Base-by-base conservation (phyloP, 2,888 invertebrate species). In the Aphidius colemani region DNA sequence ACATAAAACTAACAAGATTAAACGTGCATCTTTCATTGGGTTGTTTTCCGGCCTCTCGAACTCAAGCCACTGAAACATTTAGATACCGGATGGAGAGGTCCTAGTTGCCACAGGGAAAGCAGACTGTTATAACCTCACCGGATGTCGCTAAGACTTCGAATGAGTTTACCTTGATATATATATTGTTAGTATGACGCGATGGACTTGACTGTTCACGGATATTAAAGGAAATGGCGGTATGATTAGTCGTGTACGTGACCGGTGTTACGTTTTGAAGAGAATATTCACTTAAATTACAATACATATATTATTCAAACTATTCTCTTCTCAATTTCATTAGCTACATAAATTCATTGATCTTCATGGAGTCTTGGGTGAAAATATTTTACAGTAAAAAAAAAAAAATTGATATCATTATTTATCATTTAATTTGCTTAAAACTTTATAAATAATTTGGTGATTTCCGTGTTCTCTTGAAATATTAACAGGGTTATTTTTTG, bases 151-250 rank as follows among this genome's bases (percentile, higher is more conserved):
- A 79, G 79, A 78, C 75, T 78, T 74, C 72, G 65, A 73, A 70
- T 72, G 72, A 74, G 72, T 75, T 57, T 30, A 39, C 7, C 30
- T 45, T 39, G 9, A 70, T 65, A 51, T 66, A 51, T 66, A 67
- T 61, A 66, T 60, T 53, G 68, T 66, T 30, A 59, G 59, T 43
- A 50, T 46, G 59, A 64, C 30, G 30, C 30, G 63, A 58, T 56
- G 63, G 64, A 60, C 63, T 68, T 74, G 74, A 71, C 77, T 73
- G 75, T 75, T 75, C 75, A 77, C 81, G 82, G 82, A 82, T 81
- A 82, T 82, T 82, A 82, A 82, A 82, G 82, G 82, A 82, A 82
- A 82, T 82, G 76, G 82, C 80, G 81, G 81, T 82, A 82, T 82
- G 82, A 82, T 82, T 82, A 81, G 81, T 82, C 76, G 79, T 75